These are phyloP conservation scores for Epinotia nisella DNA, from an alignment of 2,888 invertebrate species.

Conservation along the genomic window DNA sequence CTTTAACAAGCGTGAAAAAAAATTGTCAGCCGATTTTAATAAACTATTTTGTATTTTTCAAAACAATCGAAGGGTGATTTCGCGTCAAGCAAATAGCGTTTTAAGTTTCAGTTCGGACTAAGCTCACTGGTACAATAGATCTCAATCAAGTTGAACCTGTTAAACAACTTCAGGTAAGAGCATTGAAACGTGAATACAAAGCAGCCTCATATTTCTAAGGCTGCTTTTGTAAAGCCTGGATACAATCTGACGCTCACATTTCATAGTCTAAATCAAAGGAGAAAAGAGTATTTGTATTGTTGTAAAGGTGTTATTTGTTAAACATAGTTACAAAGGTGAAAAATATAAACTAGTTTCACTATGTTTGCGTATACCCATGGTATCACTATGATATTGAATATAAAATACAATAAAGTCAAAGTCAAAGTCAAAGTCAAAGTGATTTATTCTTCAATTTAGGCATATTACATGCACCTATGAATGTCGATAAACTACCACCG, in stretches of 20 bases:
- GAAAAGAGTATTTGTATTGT: too few relatives aligned
- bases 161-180: slow-evolving; percentile 1
- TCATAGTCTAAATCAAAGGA: background rate
- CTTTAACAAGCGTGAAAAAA: too few relatives aligned
- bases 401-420: too few relatives aligned
- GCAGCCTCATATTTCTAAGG: background rate
- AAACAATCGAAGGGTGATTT: background rate
- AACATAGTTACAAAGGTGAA: too few relatives aligned
- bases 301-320: too few relatives aligned
- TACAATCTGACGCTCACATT: background rate
- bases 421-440: too few relatives aligned
- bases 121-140: background rate
- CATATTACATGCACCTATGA: too few relatives aligned
- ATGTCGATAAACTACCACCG: too few relatives aligned
- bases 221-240: background rate
- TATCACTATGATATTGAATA: too few relatives aligned
- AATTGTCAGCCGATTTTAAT: background rate
- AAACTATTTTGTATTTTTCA: background rate
- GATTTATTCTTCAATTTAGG: too few relatives aligned
- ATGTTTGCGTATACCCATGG: too few relatives aligned
- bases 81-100: background rate
- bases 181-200: background rate
- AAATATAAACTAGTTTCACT: too few relatives aligned
- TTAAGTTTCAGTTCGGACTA: background rate
- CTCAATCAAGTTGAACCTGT: background rate